Evolutionary conservation across 2,797 vertebrate species (phyloP).

Genomic region (Cheirogaleus major): DNA sequence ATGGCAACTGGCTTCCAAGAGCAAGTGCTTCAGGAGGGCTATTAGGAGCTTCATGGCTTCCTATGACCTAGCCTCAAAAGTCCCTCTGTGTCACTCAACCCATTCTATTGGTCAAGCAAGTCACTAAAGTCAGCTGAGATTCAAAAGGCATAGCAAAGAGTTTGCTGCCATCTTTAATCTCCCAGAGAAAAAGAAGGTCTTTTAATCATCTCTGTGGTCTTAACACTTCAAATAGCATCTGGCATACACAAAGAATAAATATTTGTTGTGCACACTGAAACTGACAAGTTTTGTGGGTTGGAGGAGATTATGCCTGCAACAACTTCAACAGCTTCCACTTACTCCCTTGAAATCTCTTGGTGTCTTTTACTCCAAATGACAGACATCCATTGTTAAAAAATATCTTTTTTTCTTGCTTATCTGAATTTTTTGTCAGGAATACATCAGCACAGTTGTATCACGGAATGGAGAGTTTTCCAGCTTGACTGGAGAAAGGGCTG

Average conservation of each 20-base stretch:
- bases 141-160: not conserved
- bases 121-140: not conserved
- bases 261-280: constrained; percentile 13
- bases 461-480: not conserved
- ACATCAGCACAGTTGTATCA: not conserved
- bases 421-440: not conserved
- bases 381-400: not conserved
- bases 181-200: not conserved
- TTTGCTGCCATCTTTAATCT: not conserved
- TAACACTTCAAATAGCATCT: not conserved
- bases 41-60: not conserved
- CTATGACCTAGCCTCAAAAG: not conserved
- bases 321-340: not conserved
- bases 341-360: not conserved
- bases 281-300: not conserved
- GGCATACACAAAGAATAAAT: not conserved
- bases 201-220: not conserved
- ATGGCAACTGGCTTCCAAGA: not conserved
- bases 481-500: not conserved
- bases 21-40: not conserved
- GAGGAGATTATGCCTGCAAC: not conserved
- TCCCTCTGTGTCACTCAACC: not conserved
- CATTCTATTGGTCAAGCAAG: not conserved
- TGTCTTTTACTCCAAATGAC: constrained; percentile 30
- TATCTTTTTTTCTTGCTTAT: not conserved